phyloP scores from a whole-genome alignment of 2,797 vertebrate genomes.

The Sus cebifrons region DNA sequence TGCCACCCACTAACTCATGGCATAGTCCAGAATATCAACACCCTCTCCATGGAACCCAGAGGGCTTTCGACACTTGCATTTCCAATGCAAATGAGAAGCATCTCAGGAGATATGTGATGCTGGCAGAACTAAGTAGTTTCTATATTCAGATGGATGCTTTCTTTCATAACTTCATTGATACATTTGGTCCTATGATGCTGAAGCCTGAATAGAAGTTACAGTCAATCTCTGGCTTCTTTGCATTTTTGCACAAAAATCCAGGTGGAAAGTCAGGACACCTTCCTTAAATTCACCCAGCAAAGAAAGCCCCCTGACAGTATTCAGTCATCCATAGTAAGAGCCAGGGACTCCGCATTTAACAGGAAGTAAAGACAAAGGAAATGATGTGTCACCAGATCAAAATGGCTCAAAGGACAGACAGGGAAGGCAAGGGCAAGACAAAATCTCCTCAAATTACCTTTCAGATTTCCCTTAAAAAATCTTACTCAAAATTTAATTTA shows the following conservation, averaged over 20 bases:
- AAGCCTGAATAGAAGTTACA: background rate
- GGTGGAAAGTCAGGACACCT: background rate
- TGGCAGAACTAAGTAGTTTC: background rate
- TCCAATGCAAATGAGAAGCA: background rate
- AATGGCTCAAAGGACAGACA: background rate
- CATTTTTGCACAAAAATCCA: background rate
- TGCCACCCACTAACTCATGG: background rate
- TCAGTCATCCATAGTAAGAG: background rate
- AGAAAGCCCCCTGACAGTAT: background rate
- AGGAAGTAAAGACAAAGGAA: background rate
- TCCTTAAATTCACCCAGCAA: background rate
- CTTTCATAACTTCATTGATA: background rate
- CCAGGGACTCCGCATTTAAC: background rate
- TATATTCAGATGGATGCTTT: background rate
- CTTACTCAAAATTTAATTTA: background rate
- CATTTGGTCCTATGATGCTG: background rate
- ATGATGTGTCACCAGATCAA: background rate
- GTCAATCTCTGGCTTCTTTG: background rate
- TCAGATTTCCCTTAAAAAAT: background rate
- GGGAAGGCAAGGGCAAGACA: background rate
- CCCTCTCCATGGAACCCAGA: rapidly evolving
- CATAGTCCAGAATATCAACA: background rate
- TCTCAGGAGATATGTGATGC: background rate
- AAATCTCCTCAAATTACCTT: background rate
- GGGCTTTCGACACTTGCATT: background rate